Conservation (phyloP, 2,888 invertebrate species). For the Selenia dentaria region DNA sequence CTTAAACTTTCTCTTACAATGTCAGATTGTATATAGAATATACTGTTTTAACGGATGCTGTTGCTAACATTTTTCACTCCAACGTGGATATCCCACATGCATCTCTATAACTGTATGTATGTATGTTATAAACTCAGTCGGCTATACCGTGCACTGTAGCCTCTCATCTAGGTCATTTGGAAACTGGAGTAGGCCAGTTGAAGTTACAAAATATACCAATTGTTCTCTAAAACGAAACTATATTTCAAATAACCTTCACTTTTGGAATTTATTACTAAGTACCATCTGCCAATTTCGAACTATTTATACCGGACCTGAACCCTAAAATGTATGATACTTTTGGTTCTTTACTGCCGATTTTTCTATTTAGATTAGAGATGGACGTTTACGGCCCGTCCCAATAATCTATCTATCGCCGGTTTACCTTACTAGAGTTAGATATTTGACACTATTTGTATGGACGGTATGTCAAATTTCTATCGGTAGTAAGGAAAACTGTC, state of each 20-base stretch:
- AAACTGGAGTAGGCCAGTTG: slow-evolving; percentile 50
- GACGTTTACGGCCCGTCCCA: no score
- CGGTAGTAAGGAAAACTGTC: no score
- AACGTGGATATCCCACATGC: no score
- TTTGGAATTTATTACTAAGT: slow-evolving; percentile 4
- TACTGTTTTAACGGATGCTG: no score
- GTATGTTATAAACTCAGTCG: slow-evolving; percentile 4
- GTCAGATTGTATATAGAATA: no score
- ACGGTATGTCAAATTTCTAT: no score
- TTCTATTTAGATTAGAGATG: background rate
- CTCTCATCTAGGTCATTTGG: slow-evolving; percentile 52
- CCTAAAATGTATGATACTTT: background rate
- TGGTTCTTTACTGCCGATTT: background rate
- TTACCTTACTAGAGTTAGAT: no score
- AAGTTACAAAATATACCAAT: slow-evolving; percentile 36
- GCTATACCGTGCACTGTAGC: slow-evolving; percentile 38
- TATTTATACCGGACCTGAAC: slow-evolving; percentile 1
- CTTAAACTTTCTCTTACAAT: no score
- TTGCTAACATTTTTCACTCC: no score
- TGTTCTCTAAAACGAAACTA: slow-evolving; percentile 34
- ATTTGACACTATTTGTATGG: no score
- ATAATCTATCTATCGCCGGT: no score
- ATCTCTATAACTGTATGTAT: no score
- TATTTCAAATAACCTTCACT: slow-evolving; percentile 24
- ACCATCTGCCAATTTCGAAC: slow-evolving; percentile 9